Conservation (phyloP, 2,113 vertebrate genomes). For the Glaucidium brasilianum region DNA sequence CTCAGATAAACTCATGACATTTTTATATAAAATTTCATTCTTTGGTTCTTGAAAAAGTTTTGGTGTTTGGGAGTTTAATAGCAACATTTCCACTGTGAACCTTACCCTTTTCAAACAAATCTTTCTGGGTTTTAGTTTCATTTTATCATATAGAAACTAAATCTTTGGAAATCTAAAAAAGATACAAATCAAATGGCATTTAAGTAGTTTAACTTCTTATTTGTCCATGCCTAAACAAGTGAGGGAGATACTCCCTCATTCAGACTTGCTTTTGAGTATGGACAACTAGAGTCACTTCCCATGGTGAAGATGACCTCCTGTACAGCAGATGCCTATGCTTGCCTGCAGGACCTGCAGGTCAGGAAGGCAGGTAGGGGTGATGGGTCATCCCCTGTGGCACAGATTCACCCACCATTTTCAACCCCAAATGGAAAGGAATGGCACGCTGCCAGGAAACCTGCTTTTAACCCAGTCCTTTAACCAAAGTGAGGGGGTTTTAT, state of each 20-base stretch:
- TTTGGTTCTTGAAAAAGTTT: not conserved
- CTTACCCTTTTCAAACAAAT: not conserved
- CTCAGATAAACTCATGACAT: not conserved
- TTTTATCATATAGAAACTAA: not conserved
- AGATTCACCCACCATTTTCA: not conserved
- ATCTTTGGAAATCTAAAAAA: not conserved
- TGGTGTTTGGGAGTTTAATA: not conserved
- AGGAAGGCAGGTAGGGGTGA: not conserved
- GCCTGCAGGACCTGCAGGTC: not conserved
- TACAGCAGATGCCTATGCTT: not conserved
- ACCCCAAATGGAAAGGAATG: not conserved
- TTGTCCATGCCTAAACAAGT: not conserved
- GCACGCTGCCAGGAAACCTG: not conserved
- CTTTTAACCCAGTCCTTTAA: not conserved
- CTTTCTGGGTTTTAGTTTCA: not conserved
- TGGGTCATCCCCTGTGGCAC: fast-evolving
- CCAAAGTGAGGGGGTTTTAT: not conserved
- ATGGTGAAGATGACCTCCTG: not conserved
- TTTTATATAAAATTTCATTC: not conserved
- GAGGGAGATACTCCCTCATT: not conserved
- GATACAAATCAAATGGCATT: not conserved
- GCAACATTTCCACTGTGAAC: not conserved
- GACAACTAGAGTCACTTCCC: not conserved
- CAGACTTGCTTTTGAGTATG: not conserved
- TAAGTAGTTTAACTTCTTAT: not conserved